These are phyloP conservation scores for Falco concolor DNA, from an alignment of 2,797 vertebrate genomes.

Conservation along the genomic window DNA sequence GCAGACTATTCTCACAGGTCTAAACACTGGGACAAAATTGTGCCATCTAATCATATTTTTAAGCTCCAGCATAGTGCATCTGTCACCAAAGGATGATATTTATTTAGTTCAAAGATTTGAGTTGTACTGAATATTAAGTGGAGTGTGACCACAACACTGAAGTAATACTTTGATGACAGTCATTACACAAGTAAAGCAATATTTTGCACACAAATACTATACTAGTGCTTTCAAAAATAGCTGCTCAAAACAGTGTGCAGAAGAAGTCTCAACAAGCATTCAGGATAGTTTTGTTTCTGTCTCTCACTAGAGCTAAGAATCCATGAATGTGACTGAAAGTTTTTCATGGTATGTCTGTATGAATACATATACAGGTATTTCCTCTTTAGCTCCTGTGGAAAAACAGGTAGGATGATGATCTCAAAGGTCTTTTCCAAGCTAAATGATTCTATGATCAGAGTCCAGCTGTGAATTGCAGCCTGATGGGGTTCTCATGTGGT, in stretches of 20 bases:
- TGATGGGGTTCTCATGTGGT: not conserved
- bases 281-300: not conserved
- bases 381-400: not conserved
- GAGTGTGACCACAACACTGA: not conserved
- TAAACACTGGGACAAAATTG: not conserved
- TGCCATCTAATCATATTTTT: not conserved
- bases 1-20: not conserved
- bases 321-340: not conserved
- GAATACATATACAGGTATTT: not conserved
- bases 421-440: too few relatives aligned
- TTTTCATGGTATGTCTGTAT: not conserved
- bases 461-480: not conserved
- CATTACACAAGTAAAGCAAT: not conserved
- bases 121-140: not conserved
- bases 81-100: not conserved
- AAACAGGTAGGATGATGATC: not conserved
- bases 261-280: not conserved
- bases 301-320: not conserved
- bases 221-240: not conserved
- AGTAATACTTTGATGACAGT: not conserved
- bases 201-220: not conserved
- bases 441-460: not conserved
- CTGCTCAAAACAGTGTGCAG: not conserved
- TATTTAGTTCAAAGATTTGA: not conserved
- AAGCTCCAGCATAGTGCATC: not conserved